Base-by-base conservation (phyloP, 2,888 invertebrate genomes). In the Vanessa cardui region DNA sequence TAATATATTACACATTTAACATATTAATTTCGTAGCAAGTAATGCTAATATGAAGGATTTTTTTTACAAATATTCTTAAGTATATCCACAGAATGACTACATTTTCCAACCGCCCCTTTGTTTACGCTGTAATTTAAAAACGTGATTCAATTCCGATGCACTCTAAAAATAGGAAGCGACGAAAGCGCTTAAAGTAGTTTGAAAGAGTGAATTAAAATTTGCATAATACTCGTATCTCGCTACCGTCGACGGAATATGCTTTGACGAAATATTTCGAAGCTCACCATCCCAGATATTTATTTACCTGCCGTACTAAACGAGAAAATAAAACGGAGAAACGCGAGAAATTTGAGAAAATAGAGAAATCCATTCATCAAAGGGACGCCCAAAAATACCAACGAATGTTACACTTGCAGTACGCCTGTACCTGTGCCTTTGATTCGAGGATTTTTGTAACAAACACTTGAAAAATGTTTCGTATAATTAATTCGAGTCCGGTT, bases 191-290 rank as follows among this genome's bases (percentile, higher is more conserved):
- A 60, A 64, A 64, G 46, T 61, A 59, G 65, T 65, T 63, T 64
- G 66, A 62, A 60, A 70, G 61, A 68, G 64, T 65, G 62, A 69
- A 69, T 65, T 65, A 69, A 56, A 69, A 62, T 69, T 61, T 68
- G 45, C 64, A 68, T 68, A 64, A 65, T 62, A 47, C 60, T 61
- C 59, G 59, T 21, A 59, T 45, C 39, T 58, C 31, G 39, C 59
- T 60, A 49, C 59, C 58, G 18, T 49, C 64, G 62, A 39, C 56
- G 56, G 70, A 74, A 71, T 68, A 72, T 73, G 70, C 74, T 74
- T 74, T 73, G 73, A 71, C 62, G 56, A 70, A 70, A 68, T 69
- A 58, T 69, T 66, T 68, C 61, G 52, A 58, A 64, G 59, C 47
- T 60, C 64, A 63, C 66, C 68, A 31, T 58, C n/a, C 47, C 64